Percentiles rank a stretch among this genome's conserved stretches.
These are phyloP conservation scores for Lagopus muta DNA, from an alignment of 2,113 vertebrate species.

Conservation along the genomic window DNA sequence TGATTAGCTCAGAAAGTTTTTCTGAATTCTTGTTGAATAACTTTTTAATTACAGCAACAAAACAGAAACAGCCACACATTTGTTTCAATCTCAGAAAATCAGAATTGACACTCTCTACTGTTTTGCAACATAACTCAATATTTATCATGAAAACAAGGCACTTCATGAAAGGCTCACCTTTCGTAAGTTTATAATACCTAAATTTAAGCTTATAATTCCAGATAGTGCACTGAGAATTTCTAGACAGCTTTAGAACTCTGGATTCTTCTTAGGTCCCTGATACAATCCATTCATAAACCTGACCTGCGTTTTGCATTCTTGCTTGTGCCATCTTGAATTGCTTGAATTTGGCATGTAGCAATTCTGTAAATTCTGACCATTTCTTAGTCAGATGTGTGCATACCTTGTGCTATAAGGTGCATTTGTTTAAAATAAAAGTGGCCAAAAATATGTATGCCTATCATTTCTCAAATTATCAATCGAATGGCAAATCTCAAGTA, in stretches of 20 bases:
- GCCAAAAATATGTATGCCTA: neutral
- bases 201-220: neutral
- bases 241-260: neutral
- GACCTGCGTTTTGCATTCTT: neutral
- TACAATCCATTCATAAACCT: neutral
- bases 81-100: neutral
- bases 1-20: accelerated
- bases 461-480: neutral
- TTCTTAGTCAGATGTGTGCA: neutral
- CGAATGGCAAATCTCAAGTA: neutral
- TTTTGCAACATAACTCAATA: neutral
- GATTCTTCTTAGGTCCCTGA: neutral
- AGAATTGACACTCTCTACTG: neutral
- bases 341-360: neutral
- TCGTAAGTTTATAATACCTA: neutral
- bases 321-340: neutral
- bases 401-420: neutral
- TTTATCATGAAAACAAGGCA: neutral
- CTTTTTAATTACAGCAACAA: neutral
- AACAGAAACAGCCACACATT: neutral
- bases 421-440: neutral
- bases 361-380: neutral
- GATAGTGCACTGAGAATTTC: neutral
- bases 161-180: neutral
- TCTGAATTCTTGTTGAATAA: neutral